These are phyloP conservation scores for Paracentrotus lividus DNA, from an alignment of 53 echinoderm and acorn worm genomes.

Conservation along the genomic window DNA sequence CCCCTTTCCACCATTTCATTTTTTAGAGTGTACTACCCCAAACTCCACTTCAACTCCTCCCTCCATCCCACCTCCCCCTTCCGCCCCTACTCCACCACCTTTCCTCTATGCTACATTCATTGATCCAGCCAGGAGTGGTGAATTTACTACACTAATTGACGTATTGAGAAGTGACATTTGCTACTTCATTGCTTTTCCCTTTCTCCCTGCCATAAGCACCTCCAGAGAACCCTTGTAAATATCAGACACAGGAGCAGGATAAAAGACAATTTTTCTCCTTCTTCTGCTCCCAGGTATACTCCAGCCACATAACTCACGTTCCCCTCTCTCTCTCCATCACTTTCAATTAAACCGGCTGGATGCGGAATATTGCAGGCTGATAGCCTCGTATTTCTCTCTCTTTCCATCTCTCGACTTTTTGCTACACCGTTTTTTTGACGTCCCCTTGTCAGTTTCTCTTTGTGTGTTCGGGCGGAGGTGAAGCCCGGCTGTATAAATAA, in stretches of 20 bases:
- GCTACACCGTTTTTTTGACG: background rate
- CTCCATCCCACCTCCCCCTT: background rate
- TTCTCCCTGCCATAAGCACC: background rate
- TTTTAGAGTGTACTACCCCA: too few relatives aligned
- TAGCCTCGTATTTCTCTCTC: background rate
- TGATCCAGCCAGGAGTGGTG: too few relatives aligned
- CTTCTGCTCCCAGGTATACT: background rate
- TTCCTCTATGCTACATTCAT: background rate
- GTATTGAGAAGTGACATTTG: conserved; percentile 34
- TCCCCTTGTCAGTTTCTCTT: conserved; percentile 22
- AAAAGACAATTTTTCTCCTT: background rate
- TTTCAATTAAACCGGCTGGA: conserved; percentile 9
- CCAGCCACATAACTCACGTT: conserved; percentile 13
- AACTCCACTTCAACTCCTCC: background rate
- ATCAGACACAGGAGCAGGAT: background rate
- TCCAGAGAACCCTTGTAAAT: background rate
- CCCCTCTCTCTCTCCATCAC: background rate
- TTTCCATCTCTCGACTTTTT: background rate
- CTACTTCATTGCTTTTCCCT: background rate
- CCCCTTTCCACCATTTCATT: too few relatives aligned
- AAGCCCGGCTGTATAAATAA: conserved; percentile 36
- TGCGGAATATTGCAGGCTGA: background rate
- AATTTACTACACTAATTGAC: background rate
- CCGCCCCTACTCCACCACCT: background rate
- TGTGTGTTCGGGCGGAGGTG: conserved; percentile 36